Conservation (phyloP, 2,113 vertebrate genomes). For the Thunnus maccoyii region DNA sequence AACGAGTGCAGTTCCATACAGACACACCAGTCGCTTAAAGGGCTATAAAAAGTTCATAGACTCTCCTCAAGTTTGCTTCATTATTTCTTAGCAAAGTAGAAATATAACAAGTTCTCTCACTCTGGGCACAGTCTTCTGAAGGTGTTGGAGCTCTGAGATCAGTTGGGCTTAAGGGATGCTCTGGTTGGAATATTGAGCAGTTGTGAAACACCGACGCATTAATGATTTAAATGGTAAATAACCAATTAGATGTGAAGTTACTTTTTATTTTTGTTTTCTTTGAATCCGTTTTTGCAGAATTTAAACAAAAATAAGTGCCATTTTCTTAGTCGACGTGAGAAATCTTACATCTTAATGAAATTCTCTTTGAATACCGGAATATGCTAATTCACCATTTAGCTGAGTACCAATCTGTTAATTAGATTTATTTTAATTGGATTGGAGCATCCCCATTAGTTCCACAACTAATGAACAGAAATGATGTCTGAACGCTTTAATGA, state of each 20-base stretch:
- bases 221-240: conserved; percentile 8
- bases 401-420: conserved; percentile 21
- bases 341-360: conserved; percentile 25
- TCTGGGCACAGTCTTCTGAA: conserved; percentile 48
- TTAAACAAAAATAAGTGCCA: conserved; percentile 18
- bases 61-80: conserved; percentile 16
- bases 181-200: conserved; percentile 11
- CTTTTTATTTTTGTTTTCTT: not conserved
- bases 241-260: conserved; percentile 9
- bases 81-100: conserved; percentile 66
- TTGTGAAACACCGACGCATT: conserved; percentile 21
- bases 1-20: conserved; percentile 48
- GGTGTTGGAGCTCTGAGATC: conserved; percentile 47
- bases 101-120: conserved; percentile 63
- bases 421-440: conserved; percentile 19
- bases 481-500: conserved; percentile 28
- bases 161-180: conserved; percentile 19
- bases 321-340: not conserved
- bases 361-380: conserved; percentile 6
- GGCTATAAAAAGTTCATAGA: conserved; percentile 54
- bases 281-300: not conserved
- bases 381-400: conserved; percentile 34
- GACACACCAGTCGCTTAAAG: conserved; percentile 69
- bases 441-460: conserved; percentile 40
- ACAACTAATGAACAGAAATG: conserved; percentile 36